Conservation (phyloP, 1,140 invertebrate genomes). For the Choristoneura fumiferana region DNA sequence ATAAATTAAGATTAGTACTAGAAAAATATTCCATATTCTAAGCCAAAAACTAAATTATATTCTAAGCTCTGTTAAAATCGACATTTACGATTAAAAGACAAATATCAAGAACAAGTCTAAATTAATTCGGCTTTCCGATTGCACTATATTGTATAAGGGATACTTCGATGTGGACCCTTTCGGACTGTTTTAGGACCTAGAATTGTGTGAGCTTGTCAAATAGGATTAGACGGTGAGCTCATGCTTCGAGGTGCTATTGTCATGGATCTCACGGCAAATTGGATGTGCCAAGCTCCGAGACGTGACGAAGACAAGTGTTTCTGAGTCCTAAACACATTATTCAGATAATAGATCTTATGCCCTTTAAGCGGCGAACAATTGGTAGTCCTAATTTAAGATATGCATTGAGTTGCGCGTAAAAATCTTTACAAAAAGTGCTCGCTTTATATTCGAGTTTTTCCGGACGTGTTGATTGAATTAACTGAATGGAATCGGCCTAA, state of each 20-base stretch:
- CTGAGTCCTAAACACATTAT: conserved; percentile 7
- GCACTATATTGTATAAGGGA: neutral
- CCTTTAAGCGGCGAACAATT: neutral
- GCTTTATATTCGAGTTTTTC: too few species aligned
- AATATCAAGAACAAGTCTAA: conserved; percentile 3
- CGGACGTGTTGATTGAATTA: too few species aligned
- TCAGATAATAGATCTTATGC: neutral
- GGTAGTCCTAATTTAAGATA: neutral
- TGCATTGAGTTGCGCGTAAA: too few species aligned
- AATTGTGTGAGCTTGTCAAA: neutral
- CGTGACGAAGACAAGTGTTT: conserved; percentile 19
- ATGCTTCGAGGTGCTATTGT: conserved; percentile 16
- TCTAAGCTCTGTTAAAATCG: too few species aligned
- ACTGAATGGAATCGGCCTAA: too few species aligned
- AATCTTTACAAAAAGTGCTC: too few species aligned
- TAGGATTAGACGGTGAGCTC: conserved; percentile 13
- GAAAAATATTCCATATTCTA: too few species aligned
- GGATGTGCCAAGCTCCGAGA: conserved; percentile 8
- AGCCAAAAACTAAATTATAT: too few species aligned
- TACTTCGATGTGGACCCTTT: neutral
- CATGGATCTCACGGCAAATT: conserved; percentile 16
- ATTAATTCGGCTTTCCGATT: conserved; percentile 8
- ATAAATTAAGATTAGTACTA: too few species aligned
- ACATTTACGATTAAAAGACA: conserved; percentile 10
- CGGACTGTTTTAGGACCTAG: neutral